Evolutionary conservation across 2,888 invertebrate genomes (phyloP).

Genomic region (Mythimna vitellina): DNA sequence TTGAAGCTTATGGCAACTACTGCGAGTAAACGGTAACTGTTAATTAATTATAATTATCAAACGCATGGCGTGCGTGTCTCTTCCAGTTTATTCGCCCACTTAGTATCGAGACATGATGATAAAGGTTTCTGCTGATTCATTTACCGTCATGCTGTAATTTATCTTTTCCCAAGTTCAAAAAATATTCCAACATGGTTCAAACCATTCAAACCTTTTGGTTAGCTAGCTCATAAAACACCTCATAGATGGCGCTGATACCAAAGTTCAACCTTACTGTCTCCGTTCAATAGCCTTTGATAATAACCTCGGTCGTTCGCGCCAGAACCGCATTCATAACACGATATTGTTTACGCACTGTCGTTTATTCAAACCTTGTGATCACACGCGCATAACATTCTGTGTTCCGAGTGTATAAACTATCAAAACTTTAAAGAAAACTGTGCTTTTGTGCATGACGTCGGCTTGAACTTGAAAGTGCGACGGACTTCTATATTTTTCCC

Average conservation of each 20-base stretch:
- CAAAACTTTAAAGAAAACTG: constrained; percentile 40
- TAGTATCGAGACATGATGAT: constrained; percentile 1
- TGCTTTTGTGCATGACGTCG: constrained; percentile 44
- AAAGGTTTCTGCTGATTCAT: background rate
- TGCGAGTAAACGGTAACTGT: background rate
- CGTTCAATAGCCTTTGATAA: constrained; percentile 78
- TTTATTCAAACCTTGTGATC: constrained; percentile 67
- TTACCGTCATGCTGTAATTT: background rate
- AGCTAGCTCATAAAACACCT: background rate
- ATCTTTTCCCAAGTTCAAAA: background rate
- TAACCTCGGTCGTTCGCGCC: constrained; percentile 72
- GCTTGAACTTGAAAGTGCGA: constrained; percentile 47
- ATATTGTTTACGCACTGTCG: constrained; percentile 79
- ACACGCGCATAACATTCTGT: constrained; percentile 62
- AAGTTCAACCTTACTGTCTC: constrained; percentile 46
- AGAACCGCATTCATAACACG: constrained; percentile 70
- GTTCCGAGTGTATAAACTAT: constrained; percentile 43
- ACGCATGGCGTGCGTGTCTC: background rate
- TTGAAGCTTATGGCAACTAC: background rate
- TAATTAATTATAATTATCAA: background rate
- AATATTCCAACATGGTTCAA: background rate
- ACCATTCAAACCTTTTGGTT: background rate
- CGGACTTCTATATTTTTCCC: constrained; percentile 39
- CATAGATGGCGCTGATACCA: constrained; percentile 59
- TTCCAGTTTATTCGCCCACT: constrained; percentile 6